Evolutionary conservation across 1,140 invertebrate species (phyloP).

Genomic region (Tribolium madens): DNA sequence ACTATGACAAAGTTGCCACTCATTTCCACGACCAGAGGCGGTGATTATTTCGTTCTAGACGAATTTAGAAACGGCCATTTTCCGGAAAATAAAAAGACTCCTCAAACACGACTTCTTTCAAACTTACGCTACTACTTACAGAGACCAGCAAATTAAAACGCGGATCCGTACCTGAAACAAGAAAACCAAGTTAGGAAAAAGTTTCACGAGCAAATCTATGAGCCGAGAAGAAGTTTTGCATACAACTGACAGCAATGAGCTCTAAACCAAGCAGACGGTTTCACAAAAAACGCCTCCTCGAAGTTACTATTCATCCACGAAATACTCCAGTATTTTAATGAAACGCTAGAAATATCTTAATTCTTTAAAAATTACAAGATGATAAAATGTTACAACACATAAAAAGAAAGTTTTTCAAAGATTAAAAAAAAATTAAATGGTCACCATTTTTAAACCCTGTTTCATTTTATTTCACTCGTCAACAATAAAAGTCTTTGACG

Average conservation of each 20-base stretch:
- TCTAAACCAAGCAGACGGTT: too few relatives aligned
- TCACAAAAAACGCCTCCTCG: too few relatives aligned
- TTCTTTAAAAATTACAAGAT: too few relatives aligned
- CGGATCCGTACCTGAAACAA: constrained; percentile 43
- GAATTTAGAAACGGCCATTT: not conserved
- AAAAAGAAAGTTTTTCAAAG: too few relatives aligned
- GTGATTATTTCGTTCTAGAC: not conserved
- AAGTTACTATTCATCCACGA: too few relatives aligned
- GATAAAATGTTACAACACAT: too few relatives aligned
- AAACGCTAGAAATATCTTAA: too few relatives aligned
- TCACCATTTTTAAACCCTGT: too few relatives aligned
- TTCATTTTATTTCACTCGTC: too few relatives aligned
- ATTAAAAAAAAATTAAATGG: too few relatives aligned
- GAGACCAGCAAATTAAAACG: constrained; percentile 29
- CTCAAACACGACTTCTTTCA: not conserved
- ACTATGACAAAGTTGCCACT: constrained; percentile 28
- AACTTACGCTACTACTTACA: constrained; percentile 30
- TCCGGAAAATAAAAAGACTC: not conserved
- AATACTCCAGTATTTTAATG: too few relatives aligned
- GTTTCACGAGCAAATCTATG: constrained; percentile 11
- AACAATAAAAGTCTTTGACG: too few relatives aligned
- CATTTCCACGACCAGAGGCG: constrained; percentile 3
- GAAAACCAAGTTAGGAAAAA: constrained; percentile 31
- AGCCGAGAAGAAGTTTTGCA: not conserved
- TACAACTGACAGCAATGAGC: not conserved